phyloP scores from a whole-genome alignment of 2,888 invertebrate species.

The Zygothrica quintamaculata region DNA sequence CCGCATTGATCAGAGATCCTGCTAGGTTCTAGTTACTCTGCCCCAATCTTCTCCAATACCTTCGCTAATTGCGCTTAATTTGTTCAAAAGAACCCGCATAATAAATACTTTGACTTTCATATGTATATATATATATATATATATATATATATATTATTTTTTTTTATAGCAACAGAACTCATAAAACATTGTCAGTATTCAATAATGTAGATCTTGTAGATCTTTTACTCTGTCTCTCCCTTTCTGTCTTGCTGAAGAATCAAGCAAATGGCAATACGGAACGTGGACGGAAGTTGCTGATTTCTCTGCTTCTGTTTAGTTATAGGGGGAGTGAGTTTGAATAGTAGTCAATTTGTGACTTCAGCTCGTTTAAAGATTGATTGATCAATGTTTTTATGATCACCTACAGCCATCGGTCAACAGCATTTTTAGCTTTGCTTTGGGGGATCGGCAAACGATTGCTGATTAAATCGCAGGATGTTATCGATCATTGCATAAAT shows the following conservation, averaged over 20 bases:
- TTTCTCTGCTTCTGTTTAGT: constrained; percentile 62
- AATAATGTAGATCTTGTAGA: constrained; percentile 31
- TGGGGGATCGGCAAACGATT: constrained; percentile 70
- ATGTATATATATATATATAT: too few species aligned
- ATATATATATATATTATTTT: constrained; percentile 45
- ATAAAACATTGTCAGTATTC: constrained; percentile 11
- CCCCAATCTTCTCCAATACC: constrained; percentile 44
- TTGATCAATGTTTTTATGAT: constrained; percentile 75
- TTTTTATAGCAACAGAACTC: not conserved
- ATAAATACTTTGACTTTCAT: constrained; percentile 33
- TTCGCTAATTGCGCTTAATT: constrained; percentile 78
- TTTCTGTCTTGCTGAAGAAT: constrained; percentile 23
- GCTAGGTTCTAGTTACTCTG: constrained; percentile 15
- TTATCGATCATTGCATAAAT: constrained; percentile 83
- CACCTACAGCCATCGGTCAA: constrained; percentile 62
- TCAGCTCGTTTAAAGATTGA: constrained; percentile 73
- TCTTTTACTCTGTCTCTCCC: not conserved
- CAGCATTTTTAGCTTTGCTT: constrained; percentile 62
- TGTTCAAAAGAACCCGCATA: constrained; percentile 78
- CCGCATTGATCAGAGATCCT: constrained; percentile 45
- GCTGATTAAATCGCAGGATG: constrained; percentile 83
- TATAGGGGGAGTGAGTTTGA: too few species aligned
- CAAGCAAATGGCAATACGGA: constrained; percentile 11
- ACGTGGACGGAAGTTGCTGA: constrained; percentile 76
- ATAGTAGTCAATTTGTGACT: constrained; percentile 61